Base-by-base conservation (phyloP, 2,113 vertebrate genomes). In the Cyphomyrus plagiostoma region DNA sequence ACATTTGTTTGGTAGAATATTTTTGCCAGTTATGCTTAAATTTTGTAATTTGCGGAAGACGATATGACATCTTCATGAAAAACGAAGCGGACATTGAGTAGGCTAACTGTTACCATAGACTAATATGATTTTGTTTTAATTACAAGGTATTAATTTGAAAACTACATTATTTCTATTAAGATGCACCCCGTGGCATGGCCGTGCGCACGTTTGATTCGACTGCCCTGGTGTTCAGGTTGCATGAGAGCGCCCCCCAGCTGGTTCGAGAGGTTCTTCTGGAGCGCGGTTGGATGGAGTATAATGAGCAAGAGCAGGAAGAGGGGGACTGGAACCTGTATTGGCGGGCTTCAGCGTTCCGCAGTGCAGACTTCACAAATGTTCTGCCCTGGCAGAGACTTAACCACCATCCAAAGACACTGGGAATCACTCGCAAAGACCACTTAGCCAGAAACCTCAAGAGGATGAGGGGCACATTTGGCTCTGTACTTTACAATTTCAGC, bases 341-440 rank as follows among this genome's bases (percentile, higher is more conserved):
- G 96, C 91, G 94, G 45, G 74, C 92, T 0, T 94, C 96, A 0
- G 91, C 94, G 2, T 97, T 97, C 91, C 89, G 11, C 26, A 93
- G 85, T 92, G 90, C 92, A 0, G 93, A 96, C 2, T 96, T 96
- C 82, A 6, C 90, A 87, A 94, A 90, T 11, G 53, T 97, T 82
- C 93, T 95, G 88, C 96, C 96, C 0, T 97, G 96, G 97, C 97
- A 97, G 91, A 93, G 94, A 21, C 96, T 98, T 77, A 97, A 97
- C 91, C 96, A 97, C 91, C 96, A 96, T 89, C 97, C 95, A 19
- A 96, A 96, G 89, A 96, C 95, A 0, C 88, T 91, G 39, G 92
- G 87, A 39, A 96, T 97, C 90, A 96, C 96, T 53, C 95, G 95
- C 74, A 97, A 97, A 92, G 97, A 97, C 92, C 94, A 89, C 83